Conservation (phyloP, 2,888 invertebrate species). For the Magallana nippona region DNA sequence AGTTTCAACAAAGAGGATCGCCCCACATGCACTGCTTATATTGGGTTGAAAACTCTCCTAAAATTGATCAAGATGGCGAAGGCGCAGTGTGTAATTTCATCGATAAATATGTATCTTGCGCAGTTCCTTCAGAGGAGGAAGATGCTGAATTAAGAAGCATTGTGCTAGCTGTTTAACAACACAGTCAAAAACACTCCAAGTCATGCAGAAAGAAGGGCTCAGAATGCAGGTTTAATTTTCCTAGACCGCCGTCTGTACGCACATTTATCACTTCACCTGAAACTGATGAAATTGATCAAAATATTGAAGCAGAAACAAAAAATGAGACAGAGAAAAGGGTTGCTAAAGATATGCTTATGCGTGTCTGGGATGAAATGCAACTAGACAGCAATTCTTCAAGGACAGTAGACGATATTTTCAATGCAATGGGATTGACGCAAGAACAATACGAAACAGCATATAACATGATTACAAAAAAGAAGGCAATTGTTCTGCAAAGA, state of each 20-base stretch:
- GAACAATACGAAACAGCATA: constrained; percentile 14
- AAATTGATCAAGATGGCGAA: constrained; percentile 33
- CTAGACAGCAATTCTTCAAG: background rate
- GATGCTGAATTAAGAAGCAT: constrained; percentile 47
- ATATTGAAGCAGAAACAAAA: background rate
- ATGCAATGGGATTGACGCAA: background rate
- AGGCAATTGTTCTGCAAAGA: background rate
- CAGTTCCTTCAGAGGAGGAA: constrained; percentile 20
- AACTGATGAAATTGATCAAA: too few species aligned
- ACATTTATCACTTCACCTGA: background rate
- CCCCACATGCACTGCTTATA: constrained; percentile 57
- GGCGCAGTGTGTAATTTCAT: constrained; percentile 30
- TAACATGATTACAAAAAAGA: background rate
- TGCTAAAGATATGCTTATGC: background rate
- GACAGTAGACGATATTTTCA: background rate
- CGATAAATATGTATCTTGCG: constrained; percentile 39
- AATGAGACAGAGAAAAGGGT: background rate
- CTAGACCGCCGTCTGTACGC: constrained; percentile 46
- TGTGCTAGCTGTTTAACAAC: constrained; percentile 47
- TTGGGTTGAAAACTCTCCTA: constrained; percentile 47
- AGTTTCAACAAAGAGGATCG: constrained; percentile 59
- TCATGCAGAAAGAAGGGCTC: constrained; percentile 48
- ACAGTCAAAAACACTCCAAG: constrained; percentile 52
- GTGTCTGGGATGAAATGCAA: constrained; percentile 7
- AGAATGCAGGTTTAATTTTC: constrained; percentile 51